Evolutionary conservation across 2,888 invertebrate species (phyloP).

Genomic region (Sinohyriopsis cumingii): DNA sequence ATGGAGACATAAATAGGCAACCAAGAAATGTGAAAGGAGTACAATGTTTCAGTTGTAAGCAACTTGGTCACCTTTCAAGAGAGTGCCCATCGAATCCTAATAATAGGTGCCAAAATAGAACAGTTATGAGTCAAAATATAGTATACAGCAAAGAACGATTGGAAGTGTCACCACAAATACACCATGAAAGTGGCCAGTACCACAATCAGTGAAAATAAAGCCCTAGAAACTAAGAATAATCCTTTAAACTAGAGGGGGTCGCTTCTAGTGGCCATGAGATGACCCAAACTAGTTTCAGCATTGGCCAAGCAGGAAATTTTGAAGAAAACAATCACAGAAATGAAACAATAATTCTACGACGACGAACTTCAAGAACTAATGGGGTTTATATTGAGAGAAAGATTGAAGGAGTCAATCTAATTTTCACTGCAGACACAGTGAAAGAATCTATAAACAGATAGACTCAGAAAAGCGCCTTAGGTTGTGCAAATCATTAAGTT

Average conservation of each 20-base stretch:
- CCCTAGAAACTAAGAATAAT: background rate
- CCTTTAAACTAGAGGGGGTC: conserved; percentile 12
- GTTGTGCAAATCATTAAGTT: conserved; percentile 6
- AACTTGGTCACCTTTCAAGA: no score
- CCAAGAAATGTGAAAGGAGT: no score
- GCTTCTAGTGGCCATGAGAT: conserved; percentile 9
- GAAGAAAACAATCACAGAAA: background rate
- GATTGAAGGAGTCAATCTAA: conserved; percentile 3
- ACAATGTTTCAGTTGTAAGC: no score
- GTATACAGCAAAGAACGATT: no score
- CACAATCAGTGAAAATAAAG: background rate
- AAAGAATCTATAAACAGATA: conserved; percentile 5
- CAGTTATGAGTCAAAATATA: no score
- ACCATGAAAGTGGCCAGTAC: no score
- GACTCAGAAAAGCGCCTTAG: conserved; percentile 7
- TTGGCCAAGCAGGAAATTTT: background rate
- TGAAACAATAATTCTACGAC: background rate
- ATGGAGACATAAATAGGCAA: no score
- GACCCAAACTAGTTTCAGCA: conserved; percentile 6
- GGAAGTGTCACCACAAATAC: no score
- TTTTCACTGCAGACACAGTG: conserved; percentile 16
- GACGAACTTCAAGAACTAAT: background rate
- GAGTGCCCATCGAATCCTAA: no score
- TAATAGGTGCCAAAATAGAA: no score
- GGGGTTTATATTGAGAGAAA: conserved; percentile 14